Percentiles rank a stretch among this genome's conserved stretches.
phyloP scores from a whole-genome alignment of 2,113 vertebrate species.

The Sceloporus tristichus region DNA sequence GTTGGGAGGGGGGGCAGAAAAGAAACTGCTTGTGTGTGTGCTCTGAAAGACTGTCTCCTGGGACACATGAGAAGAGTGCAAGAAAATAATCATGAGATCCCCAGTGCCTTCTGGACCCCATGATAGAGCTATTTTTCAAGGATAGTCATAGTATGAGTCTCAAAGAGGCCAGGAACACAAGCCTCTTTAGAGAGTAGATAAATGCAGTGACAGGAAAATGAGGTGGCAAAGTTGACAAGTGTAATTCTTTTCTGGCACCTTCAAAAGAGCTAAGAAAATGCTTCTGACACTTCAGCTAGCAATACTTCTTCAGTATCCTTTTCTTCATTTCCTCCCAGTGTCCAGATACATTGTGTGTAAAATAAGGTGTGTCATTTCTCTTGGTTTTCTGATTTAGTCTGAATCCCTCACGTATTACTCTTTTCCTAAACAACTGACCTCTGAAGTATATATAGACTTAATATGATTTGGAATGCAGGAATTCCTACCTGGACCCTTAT shows the following conservation, averaged over 20 bases:
- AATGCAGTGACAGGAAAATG: conserved; percentile 22
- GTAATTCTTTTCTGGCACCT: conserved; percentile 42
- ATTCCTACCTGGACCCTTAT: rapidly evolving
- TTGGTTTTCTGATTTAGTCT: background rate
- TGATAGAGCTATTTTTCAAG: conserved; percentile 17
- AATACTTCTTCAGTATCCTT: conserved; percentile 27
- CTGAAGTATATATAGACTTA: background rate
- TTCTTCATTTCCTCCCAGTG: background rate
- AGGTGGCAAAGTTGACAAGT: conserved; percentile 35
- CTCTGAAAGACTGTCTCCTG: background rate
- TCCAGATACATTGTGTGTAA: background rate
- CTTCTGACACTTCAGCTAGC: conserved; percentile 27
- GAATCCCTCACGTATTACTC: background rate
- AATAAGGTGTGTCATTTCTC: background rate
- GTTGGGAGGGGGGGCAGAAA: background rate
- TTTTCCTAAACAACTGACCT: conserved; percentile 37
- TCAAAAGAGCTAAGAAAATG: conserved; percentile 1
- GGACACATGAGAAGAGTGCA: background rate
- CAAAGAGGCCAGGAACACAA: conserved; percentile 17
- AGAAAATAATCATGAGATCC: conserved; percentile 22
- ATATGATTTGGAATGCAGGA: background rate
- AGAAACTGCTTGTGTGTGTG: background rate
- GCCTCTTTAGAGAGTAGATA: conserved; percentile 29
- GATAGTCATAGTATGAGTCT: rapidly evolving
- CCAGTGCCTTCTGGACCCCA: background rate